Base-by-base conservation (phyloP, 2,113 vertebrate species). In the Callaeas wilsoni region DNA sequence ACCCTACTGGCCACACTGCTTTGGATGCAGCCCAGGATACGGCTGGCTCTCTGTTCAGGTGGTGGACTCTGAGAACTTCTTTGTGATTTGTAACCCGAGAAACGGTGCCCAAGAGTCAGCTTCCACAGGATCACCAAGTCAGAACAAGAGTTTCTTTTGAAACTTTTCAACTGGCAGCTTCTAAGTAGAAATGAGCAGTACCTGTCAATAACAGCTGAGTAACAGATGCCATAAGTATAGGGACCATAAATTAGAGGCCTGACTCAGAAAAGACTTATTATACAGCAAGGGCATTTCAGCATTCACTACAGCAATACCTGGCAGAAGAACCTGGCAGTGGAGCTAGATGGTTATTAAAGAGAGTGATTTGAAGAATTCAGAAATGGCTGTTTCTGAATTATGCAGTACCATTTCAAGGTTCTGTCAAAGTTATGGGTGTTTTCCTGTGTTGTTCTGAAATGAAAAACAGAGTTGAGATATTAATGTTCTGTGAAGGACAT, bases 151-250 rank as follows among this genome's bases (percentile, higher is more conserved):
- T 91, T 89, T 70, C 37, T 53, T 70, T 82, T 60, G 52, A 85
- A 90, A 91, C 47, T 88, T 89, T 96, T 68, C 60, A 94, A 6
- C 62, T 73, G 52, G 70, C 80, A 89, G 39, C 70, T 53, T 89
- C 67, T 33, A 33, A 71, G 42, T 62, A 47, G 39, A 89, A 95
- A 94, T 89, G 35, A 96, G 90, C 52, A 73, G 30, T 91, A 96
- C 49, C 65, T 80, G 60, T 84, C 78, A 87, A 70, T 94, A 92
- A 13, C 27, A 94, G 71, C n/a, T 90, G 57, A 94, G 52, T 69
- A 94, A 53, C n/a, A 74, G 80, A n/a, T 69, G 79, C 47, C 67
- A 50, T 65, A 52, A 78, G 68, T 80, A 69, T 25, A 73, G 32
- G 37, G 29, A 47, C 44, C 37, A 83, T 62, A 81, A 89, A 79